Conservation (phyloP, 2,888 invertebrate genomes). For the Athalia rosae region DNA sequence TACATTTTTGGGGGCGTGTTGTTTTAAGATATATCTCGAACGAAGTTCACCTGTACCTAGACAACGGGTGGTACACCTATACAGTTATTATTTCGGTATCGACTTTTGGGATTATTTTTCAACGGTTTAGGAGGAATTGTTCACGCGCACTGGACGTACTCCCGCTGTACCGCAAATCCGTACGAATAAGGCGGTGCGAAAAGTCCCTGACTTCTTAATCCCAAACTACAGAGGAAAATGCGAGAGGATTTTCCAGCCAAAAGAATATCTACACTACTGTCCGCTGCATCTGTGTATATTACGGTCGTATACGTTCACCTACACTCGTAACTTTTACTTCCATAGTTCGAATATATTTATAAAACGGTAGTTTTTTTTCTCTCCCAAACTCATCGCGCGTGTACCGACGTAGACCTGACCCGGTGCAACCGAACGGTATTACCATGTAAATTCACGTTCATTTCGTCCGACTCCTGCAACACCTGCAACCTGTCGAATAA, state of each 20-base stretch:
- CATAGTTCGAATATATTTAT: no score
- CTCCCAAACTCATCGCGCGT: no score
- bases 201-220: conserved; percentile 37
- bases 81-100: conserved; percentile 24
- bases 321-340: no score
- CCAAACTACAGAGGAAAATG: background rate
- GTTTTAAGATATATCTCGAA: conserved; percentile 3
- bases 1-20: conserved; percentile 22
- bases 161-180: background rate
- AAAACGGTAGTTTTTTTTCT: no score
- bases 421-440: conserved; percentile 14
- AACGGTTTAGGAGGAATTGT: conserved; percentile 20
- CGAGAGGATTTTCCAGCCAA: conserved; percentile 26
- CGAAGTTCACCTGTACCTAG: conserved; percentile 17
- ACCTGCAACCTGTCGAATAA: background rate
- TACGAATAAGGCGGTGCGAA: background rate
- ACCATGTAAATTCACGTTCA: background rate
- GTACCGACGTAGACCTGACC: background rate
- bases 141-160: conserved; percentile 10
- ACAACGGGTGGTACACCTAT: background rate
- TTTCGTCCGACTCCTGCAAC: background rate
- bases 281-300: background rate
- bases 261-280: conserved; percentile 8
- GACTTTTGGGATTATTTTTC: conserved; percentile 35
- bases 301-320: no score